Conservation (phyloP, 2,888 invertebrate species). For the Teinopalpus imperialis region DNA sequence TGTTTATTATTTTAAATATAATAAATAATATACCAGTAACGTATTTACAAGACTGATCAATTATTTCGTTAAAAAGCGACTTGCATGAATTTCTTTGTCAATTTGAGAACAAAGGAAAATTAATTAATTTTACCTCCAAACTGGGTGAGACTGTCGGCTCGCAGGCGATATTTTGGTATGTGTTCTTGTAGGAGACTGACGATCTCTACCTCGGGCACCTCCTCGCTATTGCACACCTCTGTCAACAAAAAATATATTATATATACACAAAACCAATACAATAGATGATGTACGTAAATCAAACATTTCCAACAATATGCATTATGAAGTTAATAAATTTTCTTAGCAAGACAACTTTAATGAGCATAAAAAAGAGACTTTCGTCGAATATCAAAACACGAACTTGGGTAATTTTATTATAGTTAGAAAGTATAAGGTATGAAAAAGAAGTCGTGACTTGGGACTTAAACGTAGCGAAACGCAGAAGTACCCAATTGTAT, state of each 20-base stretch:
- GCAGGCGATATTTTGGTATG: conserved; percentile 95
- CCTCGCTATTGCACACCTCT: conserved; percentile 96
- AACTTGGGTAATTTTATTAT: conserved; percentile 36
- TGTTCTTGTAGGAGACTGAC: conserved; percentile 97
- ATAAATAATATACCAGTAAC: no score
- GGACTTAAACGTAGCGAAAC: conserved; percentile 53
- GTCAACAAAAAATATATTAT: conserved; percentile 55
- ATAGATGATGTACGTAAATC: conserved; percentile 16
- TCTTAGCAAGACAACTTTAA: not conserved
- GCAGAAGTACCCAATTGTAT: conserved; percentile 32
- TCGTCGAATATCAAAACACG: conserved; percentile 38
- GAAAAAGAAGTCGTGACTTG: conserved; percentile 56
- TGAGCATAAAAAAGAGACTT: no score
- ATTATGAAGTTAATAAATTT: not conserved
- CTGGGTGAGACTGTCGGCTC: conserved; percentile 96
- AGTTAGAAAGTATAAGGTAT: conserved; percentile 56
- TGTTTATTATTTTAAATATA: no score
- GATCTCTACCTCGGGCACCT: conserved; percentile 97
- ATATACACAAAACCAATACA: conserved; percentile 26
- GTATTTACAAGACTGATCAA: no score
- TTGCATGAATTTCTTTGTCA: no score
- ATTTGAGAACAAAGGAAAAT: not conserved
- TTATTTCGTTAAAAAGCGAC: no score
- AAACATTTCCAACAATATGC: not conserved
- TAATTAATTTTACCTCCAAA: conserved; percentile 90